phyloP scores from a whole-genome alignment of 92 coral and sea anemone species.

The Bergia puertoricense region DNA sequence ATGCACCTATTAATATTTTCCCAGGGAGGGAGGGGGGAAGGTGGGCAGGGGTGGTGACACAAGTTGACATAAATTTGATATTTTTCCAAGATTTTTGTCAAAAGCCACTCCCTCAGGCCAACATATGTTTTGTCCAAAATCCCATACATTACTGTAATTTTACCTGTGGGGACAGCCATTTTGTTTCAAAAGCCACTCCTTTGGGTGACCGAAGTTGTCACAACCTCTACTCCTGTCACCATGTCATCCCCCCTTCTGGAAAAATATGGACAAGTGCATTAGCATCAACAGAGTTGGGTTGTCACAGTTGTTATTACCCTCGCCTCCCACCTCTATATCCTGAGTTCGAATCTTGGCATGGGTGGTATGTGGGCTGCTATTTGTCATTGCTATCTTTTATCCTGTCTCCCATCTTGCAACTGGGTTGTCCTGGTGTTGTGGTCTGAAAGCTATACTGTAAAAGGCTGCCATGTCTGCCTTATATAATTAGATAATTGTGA shows the following conservation, averaged over 20 bases:
- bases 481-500: slow-evolving; percentile 12
- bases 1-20: no score
- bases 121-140: slow-evolving; percentile 9
- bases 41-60: no score
- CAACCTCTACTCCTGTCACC: slow-evolving; percentile 6
- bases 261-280: background rate
- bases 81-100: no score
- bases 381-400: slow-evolving; percentile 2
- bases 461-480: slow-evolving; percentile 1
- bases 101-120: slow-evolving; percentile 8
- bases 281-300: slow-evolving; percentile 14
- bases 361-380: slow-evolving; percentile 15
- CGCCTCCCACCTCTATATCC: slow-evolving; percentile 10
- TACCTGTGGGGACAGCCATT: slow-evolving; percentile 1
- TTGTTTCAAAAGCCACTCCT: background rate
- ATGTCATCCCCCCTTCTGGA: no score
- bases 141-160: slow-evolving; percentile 9
- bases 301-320: slow-evolving; percentile 1
- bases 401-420: background rate
- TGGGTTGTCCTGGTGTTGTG: background rate
- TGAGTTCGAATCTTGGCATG: background rate
- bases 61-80: no score
- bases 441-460: background rate
- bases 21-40: no score
- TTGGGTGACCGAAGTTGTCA: slow-evolving; percentile 4